A percentile compares a stretch with the other conserved stretches of the same genome.
phyloP scores from a whole-genome alignment of 1,140 invertebrate species.

The Aricia agestis region DNA sequence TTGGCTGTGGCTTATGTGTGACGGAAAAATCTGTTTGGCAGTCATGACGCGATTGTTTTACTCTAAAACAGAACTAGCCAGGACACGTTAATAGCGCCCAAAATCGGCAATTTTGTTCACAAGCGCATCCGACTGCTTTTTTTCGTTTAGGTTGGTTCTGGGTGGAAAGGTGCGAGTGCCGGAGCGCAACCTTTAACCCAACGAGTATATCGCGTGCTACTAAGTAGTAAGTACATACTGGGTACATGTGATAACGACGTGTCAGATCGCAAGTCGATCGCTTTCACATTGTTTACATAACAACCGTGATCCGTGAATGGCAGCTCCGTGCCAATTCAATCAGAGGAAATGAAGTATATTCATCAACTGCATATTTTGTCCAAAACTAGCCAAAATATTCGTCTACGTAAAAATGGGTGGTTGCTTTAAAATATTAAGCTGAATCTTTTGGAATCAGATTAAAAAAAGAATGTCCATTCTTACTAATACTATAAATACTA shows the following conservation, averaged over 20 bases:
- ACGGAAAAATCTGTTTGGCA: too few relatives aligned
- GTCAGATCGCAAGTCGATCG: background rate
- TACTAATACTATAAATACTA: too few relatives aligned
- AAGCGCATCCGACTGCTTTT: background rate
- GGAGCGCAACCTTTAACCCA: background rate
- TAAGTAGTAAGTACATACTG: background rate
- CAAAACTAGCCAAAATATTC: too few relatives aligned
- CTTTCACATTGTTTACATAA: slow-evolving; percentile 8
- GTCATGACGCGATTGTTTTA: too few relatives aligned
- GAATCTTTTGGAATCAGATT: background rate
- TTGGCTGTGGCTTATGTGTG: too few relatives aligned
- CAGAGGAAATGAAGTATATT: background rate
- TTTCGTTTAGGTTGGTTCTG: background rate
- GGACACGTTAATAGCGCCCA: too few relatives aligned
- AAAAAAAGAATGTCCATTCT: too few relatives aligned
- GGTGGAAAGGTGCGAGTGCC: background rate
- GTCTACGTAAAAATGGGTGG: background rate
- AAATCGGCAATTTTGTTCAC: background rate
- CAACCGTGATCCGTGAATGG: slow-evolving; percentile 2
- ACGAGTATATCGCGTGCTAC: background rate
- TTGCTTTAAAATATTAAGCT: background rate
- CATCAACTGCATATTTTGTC: too few relatives aligned
- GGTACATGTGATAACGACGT: background rate
- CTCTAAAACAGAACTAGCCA: too few relatives aligned
- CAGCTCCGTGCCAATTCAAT: background rate